These are phyloP conservation scores for Germaria angustata DNA, from an alignment of 2,888 invertebrate species.

Conservation along the genomic window DNA sequence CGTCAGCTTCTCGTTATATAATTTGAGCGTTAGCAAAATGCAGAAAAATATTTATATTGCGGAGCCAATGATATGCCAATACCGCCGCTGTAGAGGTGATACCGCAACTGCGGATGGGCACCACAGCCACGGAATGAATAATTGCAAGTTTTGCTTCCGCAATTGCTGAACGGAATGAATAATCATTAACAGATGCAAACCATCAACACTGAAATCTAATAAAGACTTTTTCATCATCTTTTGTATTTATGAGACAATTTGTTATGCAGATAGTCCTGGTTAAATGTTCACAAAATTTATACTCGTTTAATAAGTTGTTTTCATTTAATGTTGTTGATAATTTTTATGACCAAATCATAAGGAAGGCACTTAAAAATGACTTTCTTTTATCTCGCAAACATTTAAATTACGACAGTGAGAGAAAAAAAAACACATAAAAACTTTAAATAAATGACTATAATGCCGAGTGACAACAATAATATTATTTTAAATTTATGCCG, in stretches of 20 bases:
- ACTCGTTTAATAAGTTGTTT: background rate
- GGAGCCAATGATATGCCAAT: background rate
- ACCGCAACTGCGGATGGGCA: background rate
- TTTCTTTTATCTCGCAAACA: constrained; percentile 31
- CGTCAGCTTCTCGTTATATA: too few relatives aligned
- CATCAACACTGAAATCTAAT: background rate
- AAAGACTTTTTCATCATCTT: background rate
- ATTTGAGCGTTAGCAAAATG: too few relatives aligned
- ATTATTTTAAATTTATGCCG: constrained; percentile 36
- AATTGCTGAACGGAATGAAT: too few relatives aligned
- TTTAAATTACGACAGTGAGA: constrained; percentile 4
- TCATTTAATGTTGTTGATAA: constrained; percentile 24
- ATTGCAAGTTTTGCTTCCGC: background rate
- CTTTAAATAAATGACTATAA: constrained; percentile 28
- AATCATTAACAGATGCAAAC: too few relatives aligned
- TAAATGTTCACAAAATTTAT: background rate
- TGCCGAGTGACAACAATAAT: constrained; percentile 51
- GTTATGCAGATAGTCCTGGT: background rate
- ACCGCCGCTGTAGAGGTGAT: background rate
- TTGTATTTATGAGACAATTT: background rate
- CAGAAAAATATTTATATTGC: too few relatives aligned
- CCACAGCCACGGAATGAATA: background rate
- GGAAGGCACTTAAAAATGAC: constrained; percentile 33
- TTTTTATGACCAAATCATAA: constrained; percentile 45
- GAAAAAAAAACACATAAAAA: background rate